Percentiles rank a stretch among this genome's conserved stretches.
phyloP scores from a whole-genome alignment of 2,888 invertebrate species.

The Xestia sexstrigata region DNA sequence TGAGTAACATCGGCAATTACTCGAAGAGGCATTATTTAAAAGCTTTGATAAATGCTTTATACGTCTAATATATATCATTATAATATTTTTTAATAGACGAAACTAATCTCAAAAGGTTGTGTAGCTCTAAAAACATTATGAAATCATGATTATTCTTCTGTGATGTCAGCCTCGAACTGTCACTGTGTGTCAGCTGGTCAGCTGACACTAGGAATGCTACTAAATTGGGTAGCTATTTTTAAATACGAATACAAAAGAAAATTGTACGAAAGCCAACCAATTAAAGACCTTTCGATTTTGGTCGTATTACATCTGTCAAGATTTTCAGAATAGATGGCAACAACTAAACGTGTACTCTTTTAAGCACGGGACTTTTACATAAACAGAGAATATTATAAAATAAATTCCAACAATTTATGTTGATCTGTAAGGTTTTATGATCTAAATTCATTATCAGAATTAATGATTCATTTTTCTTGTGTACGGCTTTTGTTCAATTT shows the following conservation, averaged over 20 bases:
- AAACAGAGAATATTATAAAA: neutral
- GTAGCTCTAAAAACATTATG: slow-evolving; percentile 39
- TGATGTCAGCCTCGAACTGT: neutral
- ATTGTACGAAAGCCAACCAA: neutral
- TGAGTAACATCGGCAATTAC: slow-evolving; percentile 78
- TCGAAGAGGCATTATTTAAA: slow-evolving; percentile 64
- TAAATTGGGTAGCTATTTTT: slow-evolving; percentile 11
- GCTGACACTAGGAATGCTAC: slow-evolving; percentile 18
- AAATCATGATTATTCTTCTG: slow-evolving; percentile 8
- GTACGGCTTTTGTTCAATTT: neutral
- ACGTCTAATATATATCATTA: slow-evolving; percentile 73
- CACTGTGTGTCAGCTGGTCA: slow-evolving; percentile 4
- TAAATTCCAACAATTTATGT: neutral
- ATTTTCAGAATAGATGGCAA: neutral
- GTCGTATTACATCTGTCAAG: slow-evolving; percentile 9
- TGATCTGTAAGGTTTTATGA: too few relatives aligned
- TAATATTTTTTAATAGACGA: slow-evolving; percentile 1
- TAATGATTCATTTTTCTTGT: fast-evolving
- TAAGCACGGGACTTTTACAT: neutral
- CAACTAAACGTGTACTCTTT: slow-evolving; percentile 42
- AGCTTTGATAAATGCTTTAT: slow-evolving; percentile 69
- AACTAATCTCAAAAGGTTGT: neutral
- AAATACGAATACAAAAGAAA: neutral
- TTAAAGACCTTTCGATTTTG: neutral
- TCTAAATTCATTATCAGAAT: neutral